Percentiles rank a stretch among this genome's conserved stretches.
phyloP scores from a whole-genome alignment of 2,797 vertebrate species.

The Pseudotriccus pelzelni region DNA sequence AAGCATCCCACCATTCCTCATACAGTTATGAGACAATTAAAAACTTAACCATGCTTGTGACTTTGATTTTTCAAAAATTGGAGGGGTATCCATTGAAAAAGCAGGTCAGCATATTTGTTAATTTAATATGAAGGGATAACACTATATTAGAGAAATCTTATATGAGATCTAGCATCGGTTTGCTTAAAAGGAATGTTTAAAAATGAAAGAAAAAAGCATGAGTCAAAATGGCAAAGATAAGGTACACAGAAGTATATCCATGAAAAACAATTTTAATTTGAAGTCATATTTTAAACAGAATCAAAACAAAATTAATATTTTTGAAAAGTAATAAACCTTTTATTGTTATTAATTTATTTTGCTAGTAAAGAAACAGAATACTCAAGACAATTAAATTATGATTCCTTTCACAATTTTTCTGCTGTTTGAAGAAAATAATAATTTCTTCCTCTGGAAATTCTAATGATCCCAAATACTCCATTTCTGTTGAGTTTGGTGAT shows the following conservation, averaged over 20 bases:
- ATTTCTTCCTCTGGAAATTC: background rate
- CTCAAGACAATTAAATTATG: background rate
- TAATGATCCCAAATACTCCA: background rate
- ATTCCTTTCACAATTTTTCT: background rate
- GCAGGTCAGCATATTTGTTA: background rate
- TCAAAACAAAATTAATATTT: background rate
- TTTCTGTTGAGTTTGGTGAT: background rate
- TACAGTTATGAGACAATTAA: background rate
- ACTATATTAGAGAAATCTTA: background rate
- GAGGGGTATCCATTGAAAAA: background rate
- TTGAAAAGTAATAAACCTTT: background rate
- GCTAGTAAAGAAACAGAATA: background rate
- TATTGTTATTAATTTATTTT: background rate
- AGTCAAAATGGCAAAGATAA: background rate
- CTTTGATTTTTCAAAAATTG: background rate
- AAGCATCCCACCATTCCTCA: background rate
- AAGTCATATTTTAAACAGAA: background rate
- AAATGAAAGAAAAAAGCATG: background rate
- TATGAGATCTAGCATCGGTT: background rate
- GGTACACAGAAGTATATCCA: background rate
- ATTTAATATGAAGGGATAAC: background rate
- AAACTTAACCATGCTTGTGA: background rate
- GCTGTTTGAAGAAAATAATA: background rate
- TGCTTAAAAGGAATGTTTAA: background rate
- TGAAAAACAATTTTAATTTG: background rate